Evolutionary conservation across 2,888 invertebrate species (phyloP).

Genomic region (Drosophila lacicola): DNA sequence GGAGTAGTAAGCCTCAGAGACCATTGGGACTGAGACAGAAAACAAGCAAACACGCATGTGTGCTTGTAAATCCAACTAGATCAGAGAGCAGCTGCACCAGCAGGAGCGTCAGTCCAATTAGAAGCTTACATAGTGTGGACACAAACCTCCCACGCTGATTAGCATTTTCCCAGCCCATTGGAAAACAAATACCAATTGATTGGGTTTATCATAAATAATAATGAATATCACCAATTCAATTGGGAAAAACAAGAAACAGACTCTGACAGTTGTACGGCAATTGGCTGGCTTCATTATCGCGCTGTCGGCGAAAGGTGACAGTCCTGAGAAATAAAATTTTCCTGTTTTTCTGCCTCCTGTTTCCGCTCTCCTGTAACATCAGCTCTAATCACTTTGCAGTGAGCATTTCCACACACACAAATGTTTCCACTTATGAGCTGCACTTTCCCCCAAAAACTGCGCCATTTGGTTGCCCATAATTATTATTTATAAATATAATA

Average conservation of each 20-base stretch:
- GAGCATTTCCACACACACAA: not conserved
- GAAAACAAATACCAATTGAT: constrained; percentile 38
- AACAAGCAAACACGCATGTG: not conserved
- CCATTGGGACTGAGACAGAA: not conserved
- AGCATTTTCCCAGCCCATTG: constrained; percentile 43
- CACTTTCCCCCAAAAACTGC: constrained; percentile 30
- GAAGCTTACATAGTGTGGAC: constrained; percentile 8
- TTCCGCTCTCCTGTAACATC: constrained; percentile 6
- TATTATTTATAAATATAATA: constrained; percentile 73
- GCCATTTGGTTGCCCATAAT: constrained; percentile 62
- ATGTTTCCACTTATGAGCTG: constrained; percentile 36
- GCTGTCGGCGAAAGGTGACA: constrained; percentile 76
- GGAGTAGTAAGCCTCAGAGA: not conserved
- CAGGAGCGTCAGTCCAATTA: constrained; percentile 19
- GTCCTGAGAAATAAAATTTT: constrained; percentile 78
- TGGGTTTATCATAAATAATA: constrained; percentile 42
- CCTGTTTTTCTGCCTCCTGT: constrained; percentile 1
- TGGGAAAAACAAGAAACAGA: constrained; percentile 31
- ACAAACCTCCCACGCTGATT: constrained; percentile 32
- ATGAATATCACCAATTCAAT: constrained; percentile 42
- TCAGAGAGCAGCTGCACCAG: not conserved
- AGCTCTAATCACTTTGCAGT: constrained; percentile 16
- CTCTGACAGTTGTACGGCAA: constrained; percentile 21
- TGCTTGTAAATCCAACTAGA: not conserved
- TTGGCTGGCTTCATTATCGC: constrained; percentile 41